Base-by-base conservation (phyloP, 2,113 vertebrate species). In the Prietella phreatophila region DNA sequence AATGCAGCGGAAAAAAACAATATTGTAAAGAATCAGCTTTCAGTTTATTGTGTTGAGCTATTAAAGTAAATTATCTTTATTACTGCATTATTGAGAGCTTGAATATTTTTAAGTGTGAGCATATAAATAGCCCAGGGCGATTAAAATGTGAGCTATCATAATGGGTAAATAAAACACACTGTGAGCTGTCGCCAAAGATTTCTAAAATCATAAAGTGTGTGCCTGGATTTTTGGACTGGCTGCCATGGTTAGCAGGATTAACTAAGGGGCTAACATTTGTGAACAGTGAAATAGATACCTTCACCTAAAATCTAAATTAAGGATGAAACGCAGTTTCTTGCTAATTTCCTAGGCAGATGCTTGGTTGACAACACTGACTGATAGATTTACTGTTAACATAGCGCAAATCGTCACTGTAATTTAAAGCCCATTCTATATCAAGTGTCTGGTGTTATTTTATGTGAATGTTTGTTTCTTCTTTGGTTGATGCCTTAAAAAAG, bases 11-110 rank as follows among this genome's bases (percentile, higher is more conserved):
- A 36, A 47, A 63, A 50, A 56, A 22, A 75, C 55, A 63, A 84
- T 84, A 75, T 88, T 84, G 42, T 78, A 73, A 78, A 76, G 60
- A 30, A 75, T 39, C 39, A 39, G 53, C 83, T 71, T 73, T 73
- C 36, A 25, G 73, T 42, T 73, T 86, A 69, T 42, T 67, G 63
- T 39, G 61, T 39, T 56, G 79, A 58, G 50, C 50, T 81, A 55
- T 81, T 86, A 80, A 86, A 86, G 63, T 84, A 84, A 67, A 84
- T 84, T 53, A 78, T 53, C 75, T 78, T 78, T 78, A 50, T 78
- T 53, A 78, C n/a, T 78, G 75, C 25, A 78, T 78, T 78, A 78
- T 50, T 14, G 75, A 78, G 42, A 78, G 39, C 42, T 53, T 78
- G 42, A 50, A n/a, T 78, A 53, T 78, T 47, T 19, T 50, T n/a